Conservation (phyloP, 2,888 invertebrate genomes). For the Lissocephala sabroskyi region DNA sequence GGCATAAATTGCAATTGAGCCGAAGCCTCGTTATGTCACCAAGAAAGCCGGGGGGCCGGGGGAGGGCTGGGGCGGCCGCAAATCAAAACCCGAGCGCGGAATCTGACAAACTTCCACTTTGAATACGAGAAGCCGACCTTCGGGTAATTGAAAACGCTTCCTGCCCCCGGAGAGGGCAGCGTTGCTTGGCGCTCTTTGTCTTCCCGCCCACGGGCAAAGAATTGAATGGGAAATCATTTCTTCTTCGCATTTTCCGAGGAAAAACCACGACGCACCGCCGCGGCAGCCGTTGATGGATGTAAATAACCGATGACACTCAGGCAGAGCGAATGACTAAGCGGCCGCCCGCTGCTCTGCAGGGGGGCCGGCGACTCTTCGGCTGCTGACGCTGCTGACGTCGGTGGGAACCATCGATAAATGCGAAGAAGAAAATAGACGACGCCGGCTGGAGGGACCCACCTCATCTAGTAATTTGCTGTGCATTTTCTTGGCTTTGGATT, state of each 20-base stretch:
- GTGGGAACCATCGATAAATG: conserved; percentile 16
- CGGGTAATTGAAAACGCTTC: too few relatives aligned
- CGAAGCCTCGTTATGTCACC: too few relatives aligned
- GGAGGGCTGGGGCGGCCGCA: too few relatives aligned
- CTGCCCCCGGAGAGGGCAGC: too few relatives aligned
- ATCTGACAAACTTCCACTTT: too few relatives aligned
- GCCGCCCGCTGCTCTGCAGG: too few relatives aligned
- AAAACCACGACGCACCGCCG: background rate
- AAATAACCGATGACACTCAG: conserved; percentile 36
- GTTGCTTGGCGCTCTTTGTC: conserved; percentile 18
- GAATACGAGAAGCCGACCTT: too few relatives aligned
- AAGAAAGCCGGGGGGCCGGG: too few relatives aligned
- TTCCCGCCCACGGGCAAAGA: too few relatives aligned
- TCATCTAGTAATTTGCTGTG: conserved; percentile 67
- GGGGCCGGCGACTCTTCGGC: background rate
- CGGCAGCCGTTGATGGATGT: conserved; percentile 1
- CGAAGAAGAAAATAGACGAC: conserved; percentile 30
- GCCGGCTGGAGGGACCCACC: conserved; percentile 41
- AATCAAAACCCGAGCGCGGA: too few relatives aligned
- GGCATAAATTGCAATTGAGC: too few relatives aligned
- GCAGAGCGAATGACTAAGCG: conserved; percentile 3
- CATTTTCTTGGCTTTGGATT: conserved; percentile 49
- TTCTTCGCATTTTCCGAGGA: conserved; percentile 17
- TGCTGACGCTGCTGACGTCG: conserved; percentile 11
- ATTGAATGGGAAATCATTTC: too few relatives aligned